phyloP scores from a whole-genome alignment of 1,140 invertebrate genomes.

The Episyrphus balteatus region DNA sequence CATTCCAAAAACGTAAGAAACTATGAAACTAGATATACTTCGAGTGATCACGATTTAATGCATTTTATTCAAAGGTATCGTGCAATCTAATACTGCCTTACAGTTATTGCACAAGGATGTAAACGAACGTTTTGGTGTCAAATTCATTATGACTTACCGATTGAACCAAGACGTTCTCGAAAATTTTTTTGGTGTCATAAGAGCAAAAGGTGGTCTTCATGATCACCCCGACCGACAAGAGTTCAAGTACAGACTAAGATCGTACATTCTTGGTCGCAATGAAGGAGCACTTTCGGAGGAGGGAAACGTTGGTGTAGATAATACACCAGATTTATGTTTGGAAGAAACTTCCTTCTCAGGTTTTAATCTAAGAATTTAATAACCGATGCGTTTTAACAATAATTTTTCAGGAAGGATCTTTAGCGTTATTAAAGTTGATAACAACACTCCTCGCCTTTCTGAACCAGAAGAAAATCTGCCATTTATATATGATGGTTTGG shows the following conservation, averaged over 20 bases:
- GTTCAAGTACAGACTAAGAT: conserved; percentile 4
- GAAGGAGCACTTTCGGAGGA: conserved; percentile 2
- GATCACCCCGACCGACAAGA: conserved; percentile 1
- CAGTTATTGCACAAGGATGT: neutral
- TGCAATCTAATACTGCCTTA: neutral
- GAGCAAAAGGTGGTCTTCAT: too few species aligned
- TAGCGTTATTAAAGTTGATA: too few species aligned
- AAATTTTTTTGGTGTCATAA: conserved; percentile 18
- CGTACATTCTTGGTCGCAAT: conserved; percentile 8
- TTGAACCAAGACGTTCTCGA: conserved; percentile 22
- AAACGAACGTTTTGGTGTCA: too few species aligned
- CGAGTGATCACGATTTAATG: neutral
- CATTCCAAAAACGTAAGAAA: conserved; percentile 5
- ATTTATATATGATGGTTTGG: too few species aligned
- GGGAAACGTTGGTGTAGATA: conserved; percentile 6
- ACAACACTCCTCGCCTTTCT: too few species aligned
- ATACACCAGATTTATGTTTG: neutral
- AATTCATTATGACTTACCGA: conserved; percentile 13
- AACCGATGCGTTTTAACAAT: neutral
- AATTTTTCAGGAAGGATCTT: neutral
- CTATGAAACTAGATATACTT: neutral
- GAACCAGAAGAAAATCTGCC: too few species aligned
- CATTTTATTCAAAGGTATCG: neutral
- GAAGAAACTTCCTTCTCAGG: neutral
- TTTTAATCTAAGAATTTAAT: neutral